Evolutionary conservation across 2,113 vertebrate genomes (phyloP), one percentile per base, ranked within the genome.

Genomic region (Zosterops lateralis): DNA sequence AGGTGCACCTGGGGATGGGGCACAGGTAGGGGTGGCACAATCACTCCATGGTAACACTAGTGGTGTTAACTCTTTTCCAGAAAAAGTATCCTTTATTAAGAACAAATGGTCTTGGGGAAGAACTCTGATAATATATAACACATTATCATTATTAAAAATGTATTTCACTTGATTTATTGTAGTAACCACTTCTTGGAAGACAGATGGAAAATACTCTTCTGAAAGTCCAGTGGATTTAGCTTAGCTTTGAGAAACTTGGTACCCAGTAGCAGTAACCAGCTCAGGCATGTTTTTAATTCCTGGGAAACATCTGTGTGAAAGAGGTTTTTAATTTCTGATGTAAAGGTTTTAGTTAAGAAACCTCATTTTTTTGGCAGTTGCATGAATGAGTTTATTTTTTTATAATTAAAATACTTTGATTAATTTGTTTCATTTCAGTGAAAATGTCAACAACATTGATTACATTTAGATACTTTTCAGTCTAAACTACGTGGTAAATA

Each of bases 371-470:
- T 38, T 81, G 29, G 18, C n/a, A 72, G 40, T 74, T 77, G 22
- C 57, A 16, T 68, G 53, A 89, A n/a, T 48, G 6, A 57, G 12
- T 87, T 89, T 90, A 58, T 34, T 47, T 87, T 87, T 84, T 74
- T 91, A 4, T 53, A 50, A 82, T 82, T 89, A 47, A 82, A 92
- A 87, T 57, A 29, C 31, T 74, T 44, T 17, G 34, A 74, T 87
- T 72, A 19, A 61, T 90, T 93, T 81, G n/a, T 91, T 91, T 87
- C 13, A 48, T 84, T 94, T 87, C 71, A 87, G 20, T 89, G 60
- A 71, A 89, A 87, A 53, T 50, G 19, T 70, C 36, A 53, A 31
- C 31, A 60, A 8, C 2, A 0, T 62, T 71, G 73, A 81, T 77
- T 74, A 38, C 31, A 7, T 74, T 51, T 87, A 50, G 70, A 68